Evolutionary conservation across 2,113 vertebrate genomes (phyloP).

Genomic region (Pedionomus torquatus): DNA sequence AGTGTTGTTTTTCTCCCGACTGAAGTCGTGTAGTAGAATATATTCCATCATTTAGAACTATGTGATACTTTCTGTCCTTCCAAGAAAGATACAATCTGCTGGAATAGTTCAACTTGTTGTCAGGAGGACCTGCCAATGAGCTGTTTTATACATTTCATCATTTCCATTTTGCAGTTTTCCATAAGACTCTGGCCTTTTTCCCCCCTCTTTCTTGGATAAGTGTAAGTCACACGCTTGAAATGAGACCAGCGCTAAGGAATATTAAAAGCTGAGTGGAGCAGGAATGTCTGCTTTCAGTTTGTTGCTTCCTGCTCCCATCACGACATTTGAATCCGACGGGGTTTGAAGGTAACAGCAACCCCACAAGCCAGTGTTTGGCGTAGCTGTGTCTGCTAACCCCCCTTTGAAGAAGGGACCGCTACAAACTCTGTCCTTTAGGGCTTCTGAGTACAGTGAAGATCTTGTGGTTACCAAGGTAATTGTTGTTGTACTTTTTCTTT

Average conservation of each 20-base stretch:
- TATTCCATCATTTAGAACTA: not conserved
- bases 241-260: conserved; percentile 1
- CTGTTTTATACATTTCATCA: not conserved
- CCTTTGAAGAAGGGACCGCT: not conserved
- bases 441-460: not conserved
- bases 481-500: not conserved
- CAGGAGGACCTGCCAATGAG: not conserved
- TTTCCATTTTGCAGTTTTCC: conserved; percentile 31
- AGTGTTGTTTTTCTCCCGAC: not conserved
- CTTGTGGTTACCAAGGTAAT: not conserved
- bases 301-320: conserved; percentile 10
- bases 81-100: not conserved
- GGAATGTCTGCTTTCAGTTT: conserved; percentile 31
- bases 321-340: not conserved
- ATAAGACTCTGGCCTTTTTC: not conserved
- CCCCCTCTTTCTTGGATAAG: not conserved
- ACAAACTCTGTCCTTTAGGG: not conserved
- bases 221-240: conserved; percentile 11
- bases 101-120: not conserved
- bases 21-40: not conserved
- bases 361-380: not conserved
- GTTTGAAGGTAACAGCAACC: not conserved
- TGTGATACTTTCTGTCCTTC: not conserved
- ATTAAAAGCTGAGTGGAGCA: not conserved
- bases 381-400: not conserved